These are phyloP conservation scores for Smittia aterrima DNA, from an alignment of 2,888 invertebrate species.

Conservation along the genomic window DNA sequence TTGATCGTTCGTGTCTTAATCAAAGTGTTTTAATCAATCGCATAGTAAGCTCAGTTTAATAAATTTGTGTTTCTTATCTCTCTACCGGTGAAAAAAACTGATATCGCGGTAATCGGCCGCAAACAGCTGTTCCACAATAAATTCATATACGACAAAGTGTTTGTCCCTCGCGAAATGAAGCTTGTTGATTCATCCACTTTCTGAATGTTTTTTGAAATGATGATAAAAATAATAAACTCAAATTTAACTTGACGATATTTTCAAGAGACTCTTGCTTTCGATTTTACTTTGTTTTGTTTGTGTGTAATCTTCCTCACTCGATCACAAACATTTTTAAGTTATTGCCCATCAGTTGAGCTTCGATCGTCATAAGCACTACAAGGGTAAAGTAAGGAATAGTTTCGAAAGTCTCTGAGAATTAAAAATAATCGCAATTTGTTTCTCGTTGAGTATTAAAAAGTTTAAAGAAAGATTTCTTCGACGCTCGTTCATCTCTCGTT, in stretches of 20 bases:
- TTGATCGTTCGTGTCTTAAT: slow-evolving; percentile 15
- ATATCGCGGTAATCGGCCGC: background rate
- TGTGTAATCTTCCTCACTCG: slow-evolving; percentile 4
- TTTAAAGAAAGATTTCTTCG: background rate
- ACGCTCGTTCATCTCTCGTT: slow-evolving; percentile 17
- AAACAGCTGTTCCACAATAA: background rate
- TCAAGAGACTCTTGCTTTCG: background rate
- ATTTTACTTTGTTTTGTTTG: no score
- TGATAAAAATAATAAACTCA: slow-evolving; percentile 8
- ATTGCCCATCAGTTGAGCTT: slow-evolving; percentile 18
- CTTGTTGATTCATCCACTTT: no score
- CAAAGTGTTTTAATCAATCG: background rate
- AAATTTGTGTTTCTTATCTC: background rate
- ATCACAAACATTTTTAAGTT: slow-evolving; percentile 9
- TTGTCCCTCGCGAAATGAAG: no score
- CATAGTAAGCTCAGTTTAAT: background rate
- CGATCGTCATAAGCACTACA: background rate
- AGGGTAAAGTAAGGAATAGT: background rate
- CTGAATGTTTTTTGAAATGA: background rate
- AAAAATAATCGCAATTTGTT: slow-evolving; percentile 11
- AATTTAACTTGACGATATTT: slow-evolving; percentile 4
- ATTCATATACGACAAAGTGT: no score
- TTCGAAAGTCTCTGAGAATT: background rate
- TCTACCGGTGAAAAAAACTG: slow-evolving; percentile 13
- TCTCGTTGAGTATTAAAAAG: slow-evolving; percentile 3